Evolutionary conservation across 2,888 invertebrate species (phyloP).

Genomic region (Allacma fusca): DNA sequence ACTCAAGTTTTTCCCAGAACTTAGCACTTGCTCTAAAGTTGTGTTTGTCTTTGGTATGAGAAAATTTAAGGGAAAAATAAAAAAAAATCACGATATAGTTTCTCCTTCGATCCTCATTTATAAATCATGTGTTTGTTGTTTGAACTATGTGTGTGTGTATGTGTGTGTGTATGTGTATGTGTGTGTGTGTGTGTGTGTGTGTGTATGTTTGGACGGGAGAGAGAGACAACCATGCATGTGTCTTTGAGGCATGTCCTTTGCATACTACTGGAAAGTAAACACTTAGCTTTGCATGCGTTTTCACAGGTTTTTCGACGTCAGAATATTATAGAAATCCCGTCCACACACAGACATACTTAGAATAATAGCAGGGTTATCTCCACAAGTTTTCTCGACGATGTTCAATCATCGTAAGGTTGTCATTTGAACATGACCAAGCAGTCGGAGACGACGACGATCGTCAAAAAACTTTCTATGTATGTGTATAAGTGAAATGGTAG

Average conservation of each 20-base stretch:
- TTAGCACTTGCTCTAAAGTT: constrained; percentile 12
- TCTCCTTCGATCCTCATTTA: constrained; percentile 38
- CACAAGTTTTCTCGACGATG: neutral
- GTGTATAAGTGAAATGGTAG: neutral
- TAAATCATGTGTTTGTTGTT: constrained; percentile 32
- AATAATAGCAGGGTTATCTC: constrained; percentile 5
- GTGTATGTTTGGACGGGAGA: constrained; percentile 14
- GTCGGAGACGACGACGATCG: neutral
- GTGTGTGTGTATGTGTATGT: constrained; percentile 2
- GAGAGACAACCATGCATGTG: neutral
- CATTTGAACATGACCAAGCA: constrained; percentile 5
- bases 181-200: neutral
- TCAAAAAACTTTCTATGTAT: neutral
- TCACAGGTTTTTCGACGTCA: no score
- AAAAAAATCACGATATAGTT: constrained; percentile 35
- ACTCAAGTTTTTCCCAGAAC: neutral
- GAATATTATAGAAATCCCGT: no score
- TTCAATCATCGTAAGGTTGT: neutral
- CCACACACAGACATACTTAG: neutral
- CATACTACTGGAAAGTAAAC: no score
- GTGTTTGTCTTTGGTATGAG: constrained; percentile 28
- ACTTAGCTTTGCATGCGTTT: no score
- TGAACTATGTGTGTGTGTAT: neutral
- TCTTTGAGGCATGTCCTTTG: neutral
- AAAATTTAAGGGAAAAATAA: constrained; percentile 20